phyloP scores from a whole-genome alignment of 1,140 invertebrate species.

The Sinella curviseta region DNA sequence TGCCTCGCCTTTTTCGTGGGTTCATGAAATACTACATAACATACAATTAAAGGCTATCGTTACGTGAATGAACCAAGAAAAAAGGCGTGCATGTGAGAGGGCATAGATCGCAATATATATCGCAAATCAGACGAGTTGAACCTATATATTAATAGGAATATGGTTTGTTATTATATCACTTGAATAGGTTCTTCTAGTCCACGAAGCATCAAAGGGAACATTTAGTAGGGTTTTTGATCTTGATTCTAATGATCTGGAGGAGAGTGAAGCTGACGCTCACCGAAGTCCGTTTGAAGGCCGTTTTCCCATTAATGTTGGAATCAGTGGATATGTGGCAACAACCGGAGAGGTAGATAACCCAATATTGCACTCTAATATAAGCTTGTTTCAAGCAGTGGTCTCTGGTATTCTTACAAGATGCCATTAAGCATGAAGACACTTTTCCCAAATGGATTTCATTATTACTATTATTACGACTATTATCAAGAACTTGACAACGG shows the following conservation, averaged over 20 bases:
- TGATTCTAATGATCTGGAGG: conserved; percentile 74
- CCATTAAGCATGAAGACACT: not conserved
- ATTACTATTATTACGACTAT: not conserved
- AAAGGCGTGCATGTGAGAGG: no score
- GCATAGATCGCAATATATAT: not conserved
- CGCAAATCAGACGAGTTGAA: no score
- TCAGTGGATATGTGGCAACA: conserved; percentile 93
- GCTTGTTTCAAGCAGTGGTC: conserved; percentile 7
- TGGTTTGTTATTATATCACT: no score
- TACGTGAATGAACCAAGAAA: no score
- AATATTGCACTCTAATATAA: conserved; percentile 26
- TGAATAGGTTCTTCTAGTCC: conserved; percentile 80
- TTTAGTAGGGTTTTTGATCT: conserved; percentile 91
- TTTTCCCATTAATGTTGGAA: conserved; percentile 95
- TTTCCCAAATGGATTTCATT: conserved; percentile 18
- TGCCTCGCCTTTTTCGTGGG: no score
- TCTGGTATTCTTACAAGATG: conserved; percentile 43
- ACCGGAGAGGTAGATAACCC: conserved; percentile 78
- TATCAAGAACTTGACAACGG: not conserved
- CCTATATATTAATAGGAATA: no score
- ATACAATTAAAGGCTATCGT: no score
- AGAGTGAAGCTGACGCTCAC: conserved; percentile 72
- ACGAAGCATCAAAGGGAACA: conserved; percentile 82
- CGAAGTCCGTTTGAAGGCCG: conserved; percentile 81
- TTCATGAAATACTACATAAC: no score